Base-by-base conservation (phyloP, 2,888 invertebrate genomes). In the Actias luna region DNA sequence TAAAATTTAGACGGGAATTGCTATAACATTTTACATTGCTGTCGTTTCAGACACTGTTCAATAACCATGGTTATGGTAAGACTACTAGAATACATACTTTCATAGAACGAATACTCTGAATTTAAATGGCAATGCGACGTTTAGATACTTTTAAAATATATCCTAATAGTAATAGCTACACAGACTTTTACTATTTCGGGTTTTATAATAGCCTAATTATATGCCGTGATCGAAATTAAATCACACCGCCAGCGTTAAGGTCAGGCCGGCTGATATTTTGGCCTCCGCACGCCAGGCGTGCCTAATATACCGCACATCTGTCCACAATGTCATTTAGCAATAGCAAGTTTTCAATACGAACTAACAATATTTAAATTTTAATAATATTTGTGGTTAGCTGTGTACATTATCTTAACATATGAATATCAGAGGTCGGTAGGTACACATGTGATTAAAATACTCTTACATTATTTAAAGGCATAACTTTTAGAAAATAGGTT, bases 231-330 rank as follows among this genome's bases (percentile, higher is more conserved):
- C 77, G 73, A 81, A 78, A 79, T 82, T 75, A 79, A 79, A 77
- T 75, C 71, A 76, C 73, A 64, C 67, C 66, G 65, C 55, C 55
- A 31, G 75, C 71, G 71, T 70, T 79, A 83, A 86, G 85, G 85
- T 84, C 82, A 78, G 69, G 64, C 73, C 69, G 69, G 70, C 70
- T 64, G 71, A 76, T 69, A 77, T 74, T 79, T 79, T 70, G 84
- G 74, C 86, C 84, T 84, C 82, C 80, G 77, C 83, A 83, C 80
- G 83, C 82, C 82, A 80, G 63, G 64, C 64, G 16, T 55, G 52
- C 55, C n/a, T 66, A 68, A 64, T 71, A 72, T 79, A 75, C 74
- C 75, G 76, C 70, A 74, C 66, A 73, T 68, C 70, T 66, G 69
- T 64, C 59, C 55, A 65, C 82, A 83, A 82, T 82, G 80, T 79